Conservation (phyloP, 2,797 vertebrate genomes). For the Hybognathus amarus region DNA sequence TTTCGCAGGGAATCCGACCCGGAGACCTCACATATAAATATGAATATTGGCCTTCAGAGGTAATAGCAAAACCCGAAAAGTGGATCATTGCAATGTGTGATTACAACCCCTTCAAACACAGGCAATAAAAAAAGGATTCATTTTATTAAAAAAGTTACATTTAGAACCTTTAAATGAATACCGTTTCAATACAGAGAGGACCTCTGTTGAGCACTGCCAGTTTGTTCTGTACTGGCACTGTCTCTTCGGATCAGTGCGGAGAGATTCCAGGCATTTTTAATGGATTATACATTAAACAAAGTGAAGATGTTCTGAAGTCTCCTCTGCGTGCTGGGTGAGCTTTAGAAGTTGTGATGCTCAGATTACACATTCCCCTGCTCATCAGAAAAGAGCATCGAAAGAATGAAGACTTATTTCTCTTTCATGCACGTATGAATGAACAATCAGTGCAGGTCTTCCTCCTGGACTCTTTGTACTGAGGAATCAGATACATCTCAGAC, state of each 20-base stretch:
- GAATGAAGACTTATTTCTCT: slow-evolving; percentile 55
- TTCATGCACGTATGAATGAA: slow-evolving; percentile 77
- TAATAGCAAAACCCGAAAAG: no score
- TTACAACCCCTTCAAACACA: no score
- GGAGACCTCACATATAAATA: no score
- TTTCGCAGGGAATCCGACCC: no score
- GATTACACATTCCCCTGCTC: slow-evolving; percentile 75
- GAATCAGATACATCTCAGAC: slow-evolving; percentile 88
- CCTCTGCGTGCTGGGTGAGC: slow-evolving; percentile 75
- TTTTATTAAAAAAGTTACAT: no score
- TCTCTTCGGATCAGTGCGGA: slow-evolving; percentile 14
- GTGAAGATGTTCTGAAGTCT: slow-evolving; percentile 79
- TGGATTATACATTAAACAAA: slow-evolving; percentile 85
- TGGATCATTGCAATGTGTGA: no score
- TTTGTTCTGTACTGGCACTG: slow-evolving; percentile 5
- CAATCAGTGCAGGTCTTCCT: slow-evolving; percentile 83
- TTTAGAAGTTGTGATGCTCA: slow-evolving; percentile 75
- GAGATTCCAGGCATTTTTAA: slow-evolving; percentile 64
- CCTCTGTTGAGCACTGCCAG: slow-evolving; percentile 11
- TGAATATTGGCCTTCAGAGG: no score
- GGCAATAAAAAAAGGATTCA: no score
- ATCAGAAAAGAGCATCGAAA: slow-evolving; percentile 41
- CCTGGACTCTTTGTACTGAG: slow-evolving; percentile 80
- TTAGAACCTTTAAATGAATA: no score
- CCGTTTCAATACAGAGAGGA: neutral